Conservation (phyloP, 23 tunicate species). For the Diplosoma virens region DNA sequence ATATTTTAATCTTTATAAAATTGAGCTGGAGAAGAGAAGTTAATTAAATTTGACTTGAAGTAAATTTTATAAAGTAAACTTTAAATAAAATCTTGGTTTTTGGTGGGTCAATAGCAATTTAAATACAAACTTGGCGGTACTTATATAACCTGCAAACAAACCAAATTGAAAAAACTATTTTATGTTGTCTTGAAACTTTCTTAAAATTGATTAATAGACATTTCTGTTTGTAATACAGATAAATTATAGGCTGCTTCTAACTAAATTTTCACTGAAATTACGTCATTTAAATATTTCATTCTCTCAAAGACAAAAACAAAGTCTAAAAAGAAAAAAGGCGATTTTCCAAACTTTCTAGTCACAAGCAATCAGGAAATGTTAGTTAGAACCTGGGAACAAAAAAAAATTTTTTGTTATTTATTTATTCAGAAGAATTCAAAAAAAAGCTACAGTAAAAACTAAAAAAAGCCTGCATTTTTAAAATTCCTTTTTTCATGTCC, state of each 20-base stretch:
- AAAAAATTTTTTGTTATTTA: no score
- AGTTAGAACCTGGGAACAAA: conserved; percentile 10
- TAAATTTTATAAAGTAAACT: neutral
- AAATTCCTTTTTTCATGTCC: no score
- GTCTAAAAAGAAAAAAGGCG: neutral
- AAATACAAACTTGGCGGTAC: conserved; percentile 10
- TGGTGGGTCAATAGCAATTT: neutral
- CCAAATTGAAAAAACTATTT: neutral
- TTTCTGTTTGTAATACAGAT: neutral
- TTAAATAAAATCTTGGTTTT: neutral
- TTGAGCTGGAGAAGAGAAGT: conserved; percentile 1
- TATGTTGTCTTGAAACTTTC: neutral
- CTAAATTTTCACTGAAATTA: neutral
- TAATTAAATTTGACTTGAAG: neutral
- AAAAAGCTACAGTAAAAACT: no score
- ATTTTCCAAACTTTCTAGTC: conserved; percentile 4
- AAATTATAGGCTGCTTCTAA: conserved; percentile 1
- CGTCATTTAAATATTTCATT: conserved; percentile 2
- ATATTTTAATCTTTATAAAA: conserved; percentile 12
- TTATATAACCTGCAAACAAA: neutral
- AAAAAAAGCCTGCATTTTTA: no score
- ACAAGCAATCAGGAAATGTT: conserved; percentile 5
- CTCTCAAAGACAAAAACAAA: no score
- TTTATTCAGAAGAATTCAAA: no score
- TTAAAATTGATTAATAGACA: neutral